These are phyloP conservation scores for Ciconia maguari DNA, from an alignment of 2,113 vertebrate genomes.

Conservation along the genomic window DNA sequence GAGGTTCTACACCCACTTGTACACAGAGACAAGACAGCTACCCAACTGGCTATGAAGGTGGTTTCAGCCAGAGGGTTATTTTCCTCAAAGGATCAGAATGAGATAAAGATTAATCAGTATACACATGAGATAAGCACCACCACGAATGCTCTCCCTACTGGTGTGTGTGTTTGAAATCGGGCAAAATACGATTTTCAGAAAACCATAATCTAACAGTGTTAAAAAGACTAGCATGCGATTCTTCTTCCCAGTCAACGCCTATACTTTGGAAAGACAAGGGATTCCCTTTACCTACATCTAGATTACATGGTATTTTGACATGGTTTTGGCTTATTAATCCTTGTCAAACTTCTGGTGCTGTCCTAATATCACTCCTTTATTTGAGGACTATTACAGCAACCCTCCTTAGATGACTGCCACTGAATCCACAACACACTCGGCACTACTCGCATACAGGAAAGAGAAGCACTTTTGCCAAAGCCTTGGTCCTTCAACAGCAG, in stretches of 20 bases:
- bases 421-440: neutral
- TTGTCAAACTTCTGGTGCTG: neutral
- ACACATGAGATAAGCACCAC: neutral
- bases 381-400: neutral
- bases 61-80: neutral
- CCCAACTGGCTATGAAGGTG: neutral
- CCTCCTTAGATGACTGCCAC: neutral
- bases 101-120: neutral
- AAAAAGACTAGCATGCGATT: neutral
- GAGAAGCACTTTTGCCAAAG: neutral
- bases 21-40: neutral
- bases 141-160: fast-evolving
- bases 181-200: neutral
- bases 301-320: neutral
- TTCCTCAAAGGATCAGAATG: neutral
- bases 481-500: neutral
- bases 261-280: neutral
- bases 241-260: neutral
- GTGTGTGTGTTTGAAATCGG: neutral
- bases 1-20: neutral
- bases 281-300: neutral
- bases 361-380: neutral
- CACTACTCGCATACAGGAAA: neutral
- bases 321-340: neutral
- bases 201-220: neutral